Evolutionary conservation across 2,888 invertebrate genomes (phyloP).

Genomic region (Heterodera filipjevi): DNA sequence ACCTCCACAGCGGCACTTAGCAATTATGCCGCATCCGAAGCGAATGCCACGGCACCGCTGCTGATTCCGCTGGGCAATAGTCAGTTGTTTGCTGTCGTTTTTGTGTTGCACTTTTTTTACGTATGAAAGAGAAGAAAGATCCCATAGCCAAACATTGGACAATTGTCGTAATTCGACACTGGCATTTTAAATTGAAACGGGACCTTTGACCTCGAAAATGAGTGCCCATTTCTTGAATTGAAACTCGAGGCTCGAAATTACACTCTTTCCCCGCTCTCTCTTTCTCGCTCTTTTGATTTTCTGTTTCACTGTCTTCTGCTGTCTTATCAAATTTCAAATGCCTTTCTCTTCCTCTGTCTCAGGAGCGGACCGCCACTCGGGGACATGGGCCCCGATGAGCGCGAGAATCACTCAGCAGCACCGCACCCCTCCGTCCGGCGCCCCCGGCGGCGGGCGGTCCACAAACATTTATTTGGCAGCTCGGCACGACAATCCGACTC

Average conservation of each 20-base stretch:
- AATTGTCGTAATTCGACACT: constrained; percentile 2
- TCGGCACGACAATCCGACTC: constrained; percentile 45
- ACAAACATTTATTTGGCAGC: constrained; percentile 38
- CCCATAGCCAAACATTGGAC: neutral
- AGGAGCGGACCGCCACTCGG: constrained; percentile 4
- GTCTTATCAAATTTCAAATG: neutral
- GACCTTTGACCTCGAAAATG: neutral
- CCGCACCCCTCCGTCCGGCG: constrained; percentile 24
- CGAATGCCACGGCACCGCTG: constrained; percentile 22
- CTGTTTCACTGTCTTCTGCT: neutral
- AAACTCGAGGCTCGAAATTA: neutral
- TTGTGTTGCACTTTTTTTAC: neutral
- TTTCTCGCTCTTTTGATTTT: constrained; percentile 1
- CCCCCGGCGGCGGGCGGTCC: constrained; percentile 10
- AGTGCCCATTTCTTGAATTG: neutral
- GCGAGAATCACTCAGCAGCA: constrained; percentile 29
- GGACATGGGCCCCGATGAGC: constrained; percentile 7
- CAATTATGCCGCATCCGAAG: neutral
- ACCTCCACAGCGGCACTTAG: neutral
- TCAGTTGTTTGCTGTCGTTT: constrained; percentile 17
- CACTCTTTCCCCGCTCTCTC: neutral
- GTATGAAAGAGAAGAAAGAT: neutral
- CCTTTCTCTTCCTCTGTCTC: neutral
- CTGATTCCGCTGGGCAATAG: constrained; percentile 37
- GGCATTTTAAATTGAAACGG: neutral